phyloP scores from a whole-genome alignment of 2,888 invertebrate genomes.

The Lamproptera curius region DNA sequence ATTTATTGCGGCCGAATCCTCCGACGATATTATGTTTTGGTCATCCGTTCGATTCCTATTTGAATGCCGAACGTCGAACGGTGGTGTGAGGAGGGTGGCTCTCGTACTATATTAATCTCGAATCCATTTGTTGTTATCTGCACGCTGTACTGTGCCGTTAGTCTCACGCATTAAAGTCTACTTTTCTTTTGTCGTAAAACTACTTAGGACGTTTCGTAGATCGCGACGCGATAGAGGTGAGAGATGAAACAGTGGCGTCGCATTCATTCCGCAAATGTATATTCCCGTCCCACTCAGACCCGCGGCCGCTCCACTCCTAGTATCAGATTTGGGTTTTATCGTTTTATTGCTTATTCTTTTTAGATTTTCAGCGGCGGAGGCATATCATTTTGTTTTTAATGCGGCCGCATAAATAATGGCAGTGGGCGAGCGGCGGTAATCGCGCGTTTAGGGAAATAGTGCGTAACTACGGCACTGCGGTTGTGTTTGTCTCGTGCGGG shows the following conservation, averaged over 20 bases:
- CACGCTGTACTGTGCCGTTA: slow-evolving; percentile 59
- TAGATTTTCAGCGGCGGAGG: slow-evolving; percentile 77
- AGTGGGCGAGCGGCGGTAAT: slow-evolving; percentile 69
- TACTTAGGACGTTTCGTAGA: slow-evolving; percentile 75
- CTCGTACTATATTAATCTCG: slow-evolving; percentile 78
- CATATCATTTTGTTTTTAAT: slow-evolving; percentile 78
- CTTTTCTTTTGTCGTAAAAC: slow-evolving; percentile 53
- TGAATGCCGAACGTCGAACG: slow-evolving; percentile 75
- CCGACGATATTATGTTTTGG: slow-evolving; percentile 79
- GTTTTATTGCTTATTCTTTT: slow-evolving; percentile 79
- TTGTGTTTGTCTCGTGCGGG: background rate
- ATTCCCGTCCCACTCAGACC: slow-evolving; percentile 62
- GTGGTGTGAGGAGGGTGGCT: slow-evolving; percentile 74
- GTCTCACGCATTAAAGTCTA: slow-evolving; percentile 50
- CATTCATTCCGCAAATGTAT: slow-evolving; percentile 73
- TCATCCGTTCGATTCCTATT: slow-evolving; percentile 79
- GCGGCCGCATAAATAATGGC: slow-evolving; percentile 68
- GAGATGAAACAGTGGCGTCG: slow-evolving; percentile 78
- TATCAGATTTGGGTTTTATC: slow-evolving; percentile 79
- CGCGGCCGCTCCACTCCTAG: slow-evolving; percentile 70
- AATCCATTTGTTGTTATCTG: slow-evolving; percentile 75
- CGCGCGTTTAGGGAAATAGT: slow-evolving; percentile 62
- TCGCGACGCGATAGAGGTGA: slow-evolving; percentile 74
- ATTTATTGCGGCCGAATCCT: slow-evolving; percentile 77
- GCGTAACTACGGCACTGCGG: slow-evolving; percentile 48